These are phyloP conservation scores for Dasypogon diadema DNA, from an alignment of 2,888 invertebrate genomes.

Conservation along the genomic window DNA sequence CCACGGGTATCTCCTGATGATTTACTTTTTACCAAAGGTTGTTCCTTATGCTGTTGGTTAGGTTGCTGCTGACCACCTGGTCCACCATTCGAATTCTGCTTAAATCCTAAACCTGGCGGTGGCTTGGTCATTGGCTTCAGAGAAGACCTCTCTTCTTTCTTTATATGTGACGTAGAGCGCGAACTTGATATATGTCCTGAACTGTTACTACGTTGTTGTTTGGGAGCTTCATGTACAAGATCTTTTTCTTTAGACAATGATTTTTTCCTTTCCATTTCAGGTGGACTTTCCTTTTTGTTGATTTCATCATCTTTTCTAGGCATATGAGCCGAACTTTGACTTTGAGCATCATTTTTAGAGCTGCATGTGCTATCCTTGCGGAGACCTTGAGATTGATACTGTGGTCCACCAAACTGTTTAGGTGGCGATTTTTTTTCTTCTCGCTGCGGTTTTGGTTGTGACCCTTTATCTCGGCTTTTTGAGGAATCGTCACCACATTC, in stretches of 20 bases:
- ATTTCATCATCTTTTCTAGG: constrained; percentile 72
- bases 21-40: constrained; percentile 65
- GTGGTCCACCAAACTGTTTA: constrained; percentile 59
- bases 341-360: constrained; percentile 54
- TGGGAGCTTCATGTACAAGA: constrained; percentile 4
- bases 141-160: constrained; percentile 60
- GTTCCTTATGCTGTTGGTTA: constrained; percentile 70
- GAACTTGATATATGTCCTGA: constrained; percentile 57
- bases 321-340: constrained; percentile 49
- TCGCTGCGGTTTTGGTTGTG: constrained; percentile 59
- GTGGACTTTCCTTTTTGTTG: constrained; percentile 88
- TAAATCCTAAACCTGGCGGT: constrained; percentile 60
- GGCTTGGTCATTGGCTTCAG: constrained; percentile 59
- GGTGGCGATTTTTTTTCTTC: constrained; percentile 60
- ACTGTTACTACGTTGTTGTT: constrained; percentile 58
- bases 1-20: constrained; percentile 57
- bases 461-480: constrained; percentile 57
- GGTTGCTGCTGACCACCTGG: constrained; percentile 63
- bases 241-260: constrained; percentile 64
- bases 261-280: constrained; percentile 58
- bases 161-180: constrained; percentile 55
- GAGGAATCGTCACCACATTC: constrained; percentile 54
- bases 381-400: constrained; percentile 53
- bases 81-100: constrained; percentile 61
- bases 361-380: constrained; percentile 38